Evolutionary conservation across 2,113 vertebrate genomes (phyloP).

Genomic region (Melanerpes formicivorus): DNA sequence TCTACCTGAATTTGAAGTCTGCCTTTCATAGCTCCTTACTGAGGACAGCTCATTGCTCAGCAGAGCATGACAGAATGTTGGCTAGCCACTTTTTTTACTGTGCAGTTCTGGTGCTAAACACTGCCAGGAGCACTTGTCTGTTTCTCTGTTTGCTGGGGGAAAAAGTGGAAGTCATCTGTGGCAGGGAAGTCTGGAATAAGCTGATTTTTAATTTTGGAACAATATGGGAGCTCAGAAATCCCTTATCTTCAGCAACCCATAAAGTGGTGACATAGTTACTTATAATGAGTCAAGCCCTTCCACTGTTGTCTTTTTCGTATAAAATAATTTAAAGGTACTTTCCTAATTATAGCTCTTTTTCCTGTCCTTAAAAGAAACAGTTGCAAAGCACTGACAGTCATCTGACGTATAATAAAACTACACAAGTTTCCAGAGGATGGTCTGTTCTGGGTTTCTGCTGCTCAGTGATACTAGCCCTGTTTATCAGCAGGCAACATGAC

Average conservation of each 20-base stretch:
- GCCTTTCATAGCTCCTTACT: too few species aligned
- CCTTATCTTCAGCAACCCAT: conserved; percentile 49
- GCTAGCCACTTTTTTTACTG: background rate
- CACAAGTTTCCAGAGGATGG: background rate
- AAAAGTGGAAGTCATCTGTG: background rate
- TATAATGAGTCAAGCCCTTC: background rate
- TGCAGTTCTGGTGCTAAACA: background rate
- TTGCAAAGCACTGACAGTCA: background rate
- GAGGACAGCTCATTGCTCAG: background rate
- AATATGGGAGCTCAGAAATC: conserved; percentile 16
- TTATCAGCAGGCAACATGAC: conserved; percentile 46
- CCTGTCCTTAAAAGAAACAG: background rate
- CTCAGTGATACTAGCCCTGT: conserved; percentile 24
- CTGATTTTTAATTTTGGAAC: conserved; percentile 39
- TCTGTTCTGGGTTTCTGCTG: background rate
- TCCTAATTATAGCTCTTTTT: background rate
- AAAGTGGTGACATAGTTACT: background rate
- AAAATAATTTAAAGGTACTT: conserved; percentile 19
- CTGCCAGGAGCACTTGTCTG: background rate
- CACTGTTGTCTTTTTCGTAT: background rate
- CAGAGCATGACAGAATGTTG: background rate
- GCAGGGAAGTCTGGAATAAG: conserved; percentile 56
- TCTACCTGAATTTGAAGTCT: too few species aligned
- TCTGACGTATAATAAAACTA: background rate
- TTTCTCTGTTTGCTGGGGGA: background rate